These are phyloP conservation scores for Acrocephalus scirpaceus DNA, from an alignment of 2,797 vertebrate genomes.

Conservation along the genomic window DNA sequence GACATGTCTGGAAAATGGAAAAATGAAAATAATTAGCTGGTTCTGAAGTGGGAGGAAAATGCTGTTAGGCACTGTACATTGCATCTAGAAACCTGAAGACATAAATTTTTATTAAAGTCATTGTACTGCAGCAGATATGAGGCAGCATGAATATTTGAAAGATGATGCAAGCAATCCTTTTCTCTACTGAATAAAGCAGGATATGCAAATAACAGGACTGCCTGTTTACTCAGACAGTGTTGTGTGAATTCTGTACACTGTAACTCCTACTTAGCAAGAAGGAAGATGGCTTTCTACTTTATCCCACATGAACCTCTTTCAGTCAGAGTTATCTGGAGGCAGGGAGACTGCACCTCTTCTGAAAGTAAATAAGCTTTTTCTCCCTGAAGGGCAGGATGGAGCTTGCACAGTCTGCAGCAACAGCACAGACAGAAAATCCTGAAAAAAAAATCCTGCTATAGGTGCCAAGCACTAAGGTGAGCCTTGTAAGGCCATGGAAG, in stretches of 20 bases:
- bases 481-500: background rate
- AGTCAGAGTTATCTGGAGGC: background rate
- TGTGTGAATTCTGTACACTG: background rate
- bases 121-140: background rate
- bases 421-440: background rate
- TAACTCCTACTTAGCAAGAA: background rate
- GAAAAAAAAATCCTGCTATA: background rate
- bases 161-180: background rate
- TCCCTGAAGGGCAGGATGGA: background rate
- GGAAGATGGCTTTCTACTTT: background rate
- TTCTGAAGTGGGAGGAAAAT: background rate
- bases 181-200: background rate
- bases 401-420: background rate
- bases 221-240: background rate
- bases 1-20: background rate
- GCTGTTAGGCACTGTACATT: background rate
- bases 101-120: background rate
- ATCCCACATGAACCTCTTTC: background rate
- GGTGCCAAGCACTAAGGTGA: background rate
- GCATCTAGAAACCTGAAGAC: background rate
- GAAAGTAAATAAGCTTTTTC: slow-evolving; percentile 20
- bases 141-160: background rate
- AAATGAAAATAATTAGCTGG: background rate
- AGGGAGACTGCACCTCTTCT: background rate
- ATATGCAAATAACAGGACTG: background rate